Evolutionary conservation across 2,797 vertebrate species (phyloP).

Genomic region (Chiroxiphia lanceolata): DNA sequence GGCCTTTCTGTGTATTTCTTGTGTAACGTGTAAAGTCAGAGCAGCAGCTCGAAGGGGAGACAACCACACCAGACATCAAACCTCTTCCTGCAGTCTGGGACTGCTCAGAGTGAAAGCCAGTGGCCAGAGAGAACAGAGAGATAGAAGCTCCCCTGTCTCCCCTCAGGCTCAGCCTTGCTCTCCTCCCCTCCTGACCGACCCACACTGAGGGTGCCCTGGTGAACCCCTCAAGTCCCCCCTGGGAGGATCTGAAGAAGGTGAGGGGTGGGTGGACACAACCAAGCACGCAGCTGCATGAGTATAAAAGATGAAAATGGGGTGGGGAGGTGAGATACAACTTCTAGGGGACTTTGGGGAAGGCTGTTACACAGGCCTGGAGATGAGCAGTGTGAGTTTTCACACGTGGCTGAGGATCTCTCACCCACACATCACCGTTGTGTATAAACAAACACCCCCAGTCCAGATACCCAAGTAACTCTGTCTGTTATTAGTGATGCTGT

Average conservation of each 20-base stretch:
- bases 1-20: not conserved
- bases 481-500: not conserved
- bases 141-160: not conserved
- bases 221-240: not conserved
- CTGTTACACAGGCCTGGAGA: not conserved
- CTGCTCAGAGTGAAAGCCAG: not conserved
- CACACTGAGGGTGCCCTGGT: accelerated
- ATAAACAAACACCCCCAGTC: not conserved
- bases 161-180: not conserved
- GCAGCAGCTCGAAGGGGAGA: not conserved
- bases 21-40: not conserved
- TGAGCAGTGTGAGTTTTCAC: accelerated
- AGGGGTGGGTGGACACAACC: no score
- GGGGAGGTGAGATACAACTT: not conserved
- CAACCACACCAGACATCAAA: not conserved
- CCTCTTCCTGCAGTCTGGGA: not conserved
- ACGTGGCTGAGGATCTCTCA: not conserved
- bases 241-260: not conserved
- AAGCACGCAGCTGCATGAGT: not conserved
- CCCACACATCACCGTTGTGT: not conserved
- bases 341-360: not conserved
- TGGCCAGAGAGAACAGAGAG: not conserved
- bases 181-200: not conserved
- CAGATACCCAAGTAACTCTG: not conserved
- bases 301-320: not conserved